A percentile compares a stretch with the other conserved stretches of the same genome.
These are phyloP conservation scores for Anastatus disparis DNA, from an alignment of 1,140 invertebrate genomes.

Conservation along the genomic window DNA sequence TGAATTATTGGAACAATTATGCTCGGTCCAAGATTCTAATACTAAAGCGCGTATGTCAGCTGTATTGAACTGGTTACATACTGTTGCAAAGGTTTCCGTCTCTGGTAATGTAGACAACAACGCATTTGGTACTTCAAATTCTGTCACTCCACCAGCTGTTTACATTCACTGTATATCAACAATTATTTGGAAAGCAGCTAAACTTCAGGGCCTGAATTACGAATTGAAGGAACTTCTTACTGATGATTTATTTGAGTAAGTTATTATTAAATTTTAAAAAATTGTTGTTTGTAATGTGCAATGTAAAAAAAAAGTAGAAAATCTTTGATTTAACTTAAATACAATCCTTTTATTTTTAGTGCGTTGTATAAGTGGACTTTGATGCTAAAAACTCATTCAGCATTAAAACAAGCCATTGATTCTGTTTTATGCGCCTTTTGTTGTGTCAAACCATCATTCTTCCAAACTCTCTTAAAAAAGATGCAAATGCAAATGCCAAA, in stretches of 20 bases:
- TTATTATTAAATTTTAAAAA: constrained; percentile 2
- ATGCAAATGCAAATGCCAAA: constrained; percentile 76
- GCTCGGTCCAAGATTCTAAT: constrained; percentile 69
- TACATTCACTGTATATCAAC: constrained; percentile 80
- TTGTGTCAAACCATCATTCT: constrained; percentile 81
- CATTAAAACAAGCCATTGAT: constrained; percentile 83
- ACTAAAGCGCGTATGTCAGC: constrained; percentile 68
- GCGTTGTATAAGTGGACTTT: constrained; percentile 82
- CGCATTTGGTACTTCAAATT: neutral
- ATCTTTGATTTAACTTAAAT: too few relatives aligned
- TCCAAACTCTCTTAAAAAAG: constrained; percentile 77
- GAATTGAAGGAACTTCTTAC: constrained; percentile 75
- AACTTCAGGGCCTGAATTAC: constrained; percentile 70
- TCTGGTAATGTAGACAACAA: constrained; percentile 46
- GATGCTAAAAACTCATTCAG: constrained; percentile 72
- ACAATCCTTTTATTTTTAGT: constrained; percentile 59
- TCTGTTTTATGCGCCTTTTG: constrained; percentile 86
- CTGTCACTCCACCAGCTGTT: constrained; percentile 64
- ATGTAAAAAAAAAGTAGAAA: too few relatives aligned
- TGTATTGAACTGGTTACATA: constrained; percentile 73
- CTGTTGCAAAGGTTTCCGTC: constrained; percentile 63
- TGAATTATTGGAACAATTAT: constrained; percentile 82
- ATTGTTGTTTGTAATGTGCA: neutral
- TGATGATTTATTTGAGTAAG: constrained; percentile 74
- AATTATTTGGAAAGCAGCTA: constrained; percentile 83